A percentile compares a stretch with the other conserved stretches of the same genome.
Conservation (phyloP, 2,888 invertebrate genomes). For the Gisinianus flammeolus region DNA sequence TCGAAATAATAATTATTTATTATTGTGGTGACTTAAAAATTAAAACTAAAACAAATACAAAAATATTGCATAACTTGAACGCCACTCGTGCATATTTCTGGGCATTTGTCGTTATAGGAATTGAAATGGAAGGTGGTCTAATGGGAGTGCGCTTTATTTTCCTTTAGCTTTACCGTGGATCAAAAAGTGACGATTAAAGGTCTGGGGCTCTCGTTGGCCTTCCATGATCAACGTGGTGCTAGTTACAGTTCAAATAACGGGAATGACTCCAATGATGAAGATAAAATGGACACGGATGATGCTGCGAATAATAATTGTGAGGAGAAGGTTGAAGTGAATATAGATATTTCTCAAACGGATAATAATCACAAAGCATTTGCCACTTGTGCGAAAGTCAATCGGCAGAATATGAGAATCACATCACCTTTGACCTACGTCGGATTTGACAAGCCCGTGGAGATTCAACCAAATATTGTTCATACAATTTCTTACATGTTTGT, state of each 20-base stretch:
- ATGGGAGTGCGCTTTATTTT: not conserved
- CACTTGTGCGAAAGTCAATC: conserved; percentile 11
- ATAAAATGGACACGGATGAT: conserved; percentile 26
- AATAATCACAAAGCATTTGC: conserved; percentile 24
- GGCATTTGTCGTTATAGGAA: too few species aligned
- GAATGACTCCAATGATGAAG: not conserved
- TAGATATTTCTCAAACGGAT: conserved; percentile 32
- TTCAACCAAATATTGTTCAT: conserved; percentile 21
- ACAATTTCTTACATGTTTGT: conserved; percentile 31
- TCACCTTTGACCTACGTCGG: conserved; percentile 21
- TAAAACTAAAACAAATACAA: too few species aligned
- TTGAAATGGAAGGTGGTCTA: not conserved
- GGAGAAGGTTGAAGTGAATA: conserved; percentile 25
- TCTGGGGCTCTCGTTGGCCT: conserved; percentile 1
- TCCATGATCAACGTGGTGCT: conserved; percentile 4
- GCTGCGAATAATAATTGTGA: conserved; percentile 10
- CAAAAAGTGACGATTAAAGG: conserved; percentile 16
- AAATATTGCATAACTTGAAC: too few species aligned
- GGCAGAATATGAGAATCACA: not conserved
- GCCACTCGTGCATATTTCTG: too few species aligned
- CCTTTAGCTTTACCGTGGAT: conserved; percentile 17
- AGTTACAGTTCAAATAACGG: not conserved
- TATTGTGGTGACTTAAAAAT: too few species aligned
- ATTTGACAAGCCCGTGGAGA: conserved; percentile 19
- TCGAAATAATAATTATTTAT: not conserved